These are phyloP conservation scores for Drosophila mauritiana DNA, from an alignment of 1,140 invertebrate genomes.

Conservation along the genomic window DNA sequence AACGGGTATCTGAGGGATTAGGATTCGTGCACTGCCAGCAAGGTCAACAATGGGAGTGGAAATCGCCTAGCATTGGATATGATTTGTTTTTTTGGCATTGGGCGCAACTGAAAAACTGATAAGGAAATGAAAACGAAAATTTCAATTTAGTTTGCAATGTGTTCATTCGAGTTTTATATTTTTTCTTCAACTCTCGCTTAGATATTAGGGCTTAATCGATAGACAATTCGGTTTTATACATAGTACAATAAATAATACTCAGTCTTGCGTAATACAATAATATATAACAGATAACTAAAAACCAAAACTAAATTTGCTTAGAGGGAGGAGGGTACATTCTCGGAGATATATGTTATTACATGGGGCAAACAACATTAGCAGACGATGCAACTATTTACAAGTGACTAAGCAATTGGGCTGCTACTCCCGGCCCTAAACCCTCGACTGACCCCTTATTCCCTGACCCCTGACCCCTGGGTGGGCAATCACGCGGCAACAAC, in stretches of 20 bases:
- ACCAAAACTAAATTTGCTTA: constrained; percentile 50
- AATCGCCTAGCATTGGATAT: constrained; percentile 5
- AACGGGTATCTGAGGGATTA: constrained; percentile 18
- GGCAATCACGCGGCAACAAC: constrained; percentile 81
- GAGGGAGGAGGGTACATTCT: not conserved
- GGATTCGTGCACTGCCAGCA: constrained; percentile 4
- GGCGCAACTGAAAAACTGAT: constrained; percentile 12
- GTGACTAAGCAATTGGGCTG: constrained; percentile 63
- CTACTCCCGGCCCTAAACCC: constrained; percentile 13
- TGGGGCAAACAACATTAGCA: constrained; percentile 38
- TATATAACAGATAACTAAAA: constrained; percentile 74
- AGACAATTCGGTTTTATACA: constrained; percentile 65
- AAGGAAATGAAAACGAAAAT: constrained; percentile 25
- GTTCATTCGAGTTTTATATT: constrained; percentile 29
- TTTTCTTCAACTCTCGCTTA: constrained; percentile 39
- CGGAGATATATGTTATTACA: constrained; percentile 2
- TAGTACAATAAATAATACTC: constrained; percentile 78
- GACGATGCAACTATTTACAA: constrained; percentile 70
- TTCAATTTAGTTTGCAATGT: constrained; percentile 20
- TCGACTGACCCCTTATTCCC: constrained; percentile 18
- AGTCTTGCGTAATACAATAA: constrained; percentile 70
- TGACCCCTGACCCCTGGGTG: constrained; percentile 26
- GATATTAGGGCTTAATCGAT: constrained; percentile 68
- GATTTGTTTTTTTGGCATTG: not conserved
- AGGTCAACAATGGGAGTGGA: constrained; percentile 13